Evolutionary conservation across 2,888 invertebrate species (phyloP).

Genomic region (Phania funesta): DNA sequence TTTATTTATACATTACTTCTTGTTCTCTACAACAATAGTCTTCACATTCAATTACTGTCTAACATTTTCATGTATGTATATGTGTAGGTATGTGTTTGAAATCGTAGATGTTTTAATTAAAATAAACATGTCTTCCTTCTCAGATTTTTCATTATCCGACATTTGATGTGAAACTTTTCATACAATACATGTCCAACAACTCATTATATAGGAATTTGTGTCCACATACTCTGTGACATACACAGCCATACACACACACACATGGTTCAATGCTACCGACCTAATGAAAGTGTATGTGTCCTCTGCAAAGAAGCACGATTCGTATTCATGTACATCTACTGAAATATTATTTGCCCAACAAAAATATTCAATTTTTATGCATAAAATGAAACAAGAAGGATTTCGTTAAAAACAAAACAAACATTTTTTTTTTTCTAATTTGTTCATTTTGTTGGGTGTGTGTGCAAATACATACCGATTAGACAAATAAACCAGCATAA

Average conservation of each 20-base stretch:
- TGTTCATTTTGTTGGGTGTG: slow-evolving; percentile 10
- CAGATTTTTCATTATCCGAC: slow-evolving; percentile 39
- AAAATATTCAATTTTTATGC: slow-evolving; percentile 41
- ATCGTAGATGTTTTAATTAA: slow-evolving; percentile 48
- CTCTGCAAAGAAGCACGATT: slow-evolving; percentile 27
- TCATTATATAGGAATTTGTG: slow-evolving; percentile 29
- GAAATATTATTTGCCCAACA: slow-evolving; percentile 40
- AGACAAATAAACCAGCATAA: slow-evolving; percentile 9
- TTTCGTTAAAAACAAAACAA: slow-evolving; percentile 36
- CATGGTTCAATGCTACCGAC: too few relatives aligned
- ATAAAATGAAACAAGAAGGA: slow-evolving; percentile 30
- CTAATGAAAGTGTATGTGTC: not conserved
- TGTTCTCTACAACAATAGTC: not conserved
- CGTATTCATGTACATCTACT: slow-evolving; percentile 41
- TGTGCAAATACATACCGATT: slow-evolving; percentile 16
- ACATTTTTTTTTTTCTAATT: not conserved
- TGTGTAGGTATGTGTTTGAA: not conserved
- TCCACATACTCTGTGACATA: not conserved
- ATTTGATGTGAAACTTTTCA: slow-evolving; percentile 26
- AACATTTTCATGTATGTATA: not conserved
- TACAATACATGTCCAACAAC: slow-evolving; percentile 40
- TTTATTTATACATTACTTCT: too few relatives aligned
- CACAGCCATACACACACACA: not conserved
- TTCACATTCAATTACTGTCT: not conserved
- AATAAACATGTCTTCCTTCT: slow-evolving; percentile 35